Evolutionary conservation across 2,797 vertebrate genomes (phyloP), one percentile per base, ranked within the genome.

Genomic region (Sebastes aleutianus): DNA sequence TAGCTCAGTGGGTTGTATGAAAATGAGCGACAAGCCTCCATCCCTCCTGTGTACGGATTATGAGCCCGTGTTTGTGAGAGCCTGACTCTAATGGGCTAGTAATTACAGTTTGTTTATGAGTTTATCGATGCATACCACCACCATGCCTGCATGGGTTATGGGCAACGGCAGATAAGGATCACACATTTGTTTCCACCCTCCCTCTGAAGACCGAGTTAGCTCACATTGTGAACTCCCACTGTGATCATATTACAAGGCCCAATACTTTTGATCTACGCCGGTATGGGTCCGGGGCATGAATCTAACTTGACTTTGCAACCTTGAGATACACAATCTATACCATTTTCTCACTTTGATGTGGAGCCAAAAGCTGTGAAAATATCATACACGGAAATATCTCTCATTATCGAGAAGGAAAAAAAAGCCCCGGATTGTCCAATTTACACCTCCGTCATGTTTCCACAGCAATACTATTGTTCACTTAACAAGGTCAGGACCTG

Each of bases 71-170:
- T 94, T 94, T 93, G 90, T 85, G 92, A 92, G 90, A 92, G 91
- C 82, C 89, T 90, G 88, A 91, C 92, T 92, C 93, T 94, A 94
- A 95, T 95, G 92, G 93, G 90, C 92, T 93, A 89, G 93, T 95
- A 95, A 94, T 94, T 95, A 95, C 91, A 89, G 93, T 95, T 94
- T 95, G 93, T 95, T 95, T 94, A 93, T 93, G 93, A 93, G 93
- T 95, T 94, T 93, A 93, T 94, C 91, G 88, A 94, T 94, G 94
- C 93, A 91, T 94, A 88, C 92, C 91, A 89, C 92, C 88, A 92
- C 90, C 88, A 80, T 89, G 92, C 91, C 92, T 87, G 86, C 91
- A 87, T 82, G 87, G 85, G 91, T 91, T 93, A 89, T 91, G 89
- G 94, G 92, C 89, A 71, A 92, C 70, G 83, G 79, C 75, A 92